A percentile compares a stretch with the other conserved stretches of the same genome.
Conservation (phyloP, 2,113 vertebrate genomes). For the Thamnophis sirtalis region DNA sequence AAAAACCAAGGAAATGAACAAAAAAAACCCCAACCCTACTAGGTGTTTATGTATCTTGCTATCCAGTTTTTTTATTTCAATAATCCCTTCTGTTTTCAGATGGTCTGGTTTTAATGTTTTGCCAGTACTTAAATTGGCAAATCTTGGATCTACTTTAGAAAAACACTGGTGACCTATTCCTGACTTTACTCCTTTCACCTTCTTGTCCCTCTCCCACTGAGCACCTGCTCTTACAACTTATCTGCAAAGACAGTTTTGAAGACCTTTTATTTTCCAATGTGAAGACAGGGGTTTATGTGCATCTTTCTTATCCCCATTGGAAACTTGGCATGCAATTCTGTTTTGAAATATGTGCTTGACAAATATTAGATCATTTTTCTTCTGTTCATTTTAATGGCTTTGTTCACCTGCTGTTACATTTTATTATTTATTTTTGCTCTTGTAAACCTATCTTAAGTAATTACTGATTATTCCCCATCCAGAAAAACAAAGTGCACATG, state of each 20-base stretch:
- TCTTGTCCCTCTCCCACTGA: background rate
- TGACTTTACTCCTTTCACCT: background rate
- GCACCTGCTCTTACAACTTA: background rate
- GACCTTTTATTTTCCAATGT: background rate
- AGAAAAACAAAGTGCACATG: background rate
- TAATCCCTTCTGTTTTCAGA: background rate
- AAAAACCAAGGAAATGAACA: background rate
- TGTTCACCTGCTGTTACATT: background rate
- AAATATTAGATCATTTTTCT: background rate
- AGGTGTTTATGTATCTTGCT: background rate
- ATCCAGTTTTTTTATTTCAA: background rate
- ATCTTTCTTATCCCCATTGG: background rate
- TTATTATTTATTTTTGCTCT: conserved; percentile 10
- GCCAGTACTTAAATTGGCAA: background rate
- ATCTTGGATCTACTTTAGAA: background rate
- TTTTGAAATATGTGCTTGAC: background rate
- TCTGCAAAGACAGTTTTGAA: background rate
- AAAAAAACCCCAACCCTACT: background rate
- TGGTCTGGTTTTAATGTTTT: background rate
- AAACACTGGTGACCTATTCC: background rate
- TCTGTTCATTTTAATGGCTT: background rate
- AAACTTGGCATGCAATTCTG: background rate
- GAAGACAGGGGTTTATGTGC: background rate
- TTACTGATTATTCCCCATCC: background rate
- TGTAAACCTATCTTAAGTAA: background rate